These are phyloP conservation scores for Hypothenemus hampei DNA, from an alignment of 1,140 invertebrate species.

Conservation along the genomic window DNA sequence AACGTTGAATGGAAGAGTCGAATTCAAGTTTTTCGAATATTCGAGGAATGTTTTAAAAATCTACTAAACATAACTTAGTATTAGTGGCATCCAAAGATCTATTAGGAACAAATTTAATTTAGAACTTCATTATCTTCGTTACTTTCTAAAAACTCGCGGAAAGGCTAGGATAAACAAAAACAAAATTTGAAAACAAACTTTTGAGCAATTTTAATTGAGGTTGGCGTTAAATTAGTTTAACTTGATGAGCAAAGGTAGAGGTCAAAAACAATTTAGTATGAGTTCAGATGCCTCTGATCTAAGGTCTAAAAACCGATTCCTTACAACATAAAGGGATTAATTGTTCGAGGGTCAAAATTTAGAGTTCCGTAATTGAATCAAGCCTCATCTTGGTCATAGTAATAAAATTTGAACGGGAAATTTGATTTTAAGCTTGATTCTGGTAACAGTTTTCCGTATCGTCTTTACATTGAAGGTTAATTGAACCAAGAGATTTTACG, in stretches of 20 bases:
- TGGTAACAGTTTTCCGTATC: background rate
- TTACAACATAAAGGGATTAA: slow-evolving; percentile 1
- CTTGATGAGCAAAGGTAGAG: slow-evolving; percentile 5
- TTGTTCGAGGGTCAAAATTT: background rate
- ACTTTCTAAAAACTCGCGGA: slow-evolving; percentile 14
- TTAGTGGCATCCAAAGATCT: background rate
- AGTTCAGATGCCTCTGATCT: slow-evolving; percentile 2
- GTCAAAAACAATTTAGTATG: slow-evolving; percentile 4
- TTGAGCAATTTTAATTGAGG: slow-evolving; percentile 14
- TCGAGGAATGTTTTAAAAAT: background rate
- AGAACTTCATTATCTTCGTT: slow-evolving; percentile 13
- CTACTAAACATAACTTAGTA: background rate
- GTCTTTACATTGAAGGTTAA: background rate
- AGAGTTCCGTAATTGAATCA: background rate
- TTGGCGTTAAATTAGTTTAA: slow-evolving; percentile 9
- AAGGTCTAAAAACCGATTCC: background rate
- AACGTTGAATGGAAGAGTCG: background rate
- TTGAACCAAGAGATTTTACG: background rate
- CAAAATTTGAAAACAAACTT: slow-evolving; percentile 4
- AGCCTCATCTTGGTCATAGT: background rate
- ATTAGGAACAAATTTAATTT: slow-evolving; percentile 7
- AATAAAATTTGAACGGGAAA: background rate
- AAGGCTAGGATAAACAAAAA: slow-evolving; percentile 10
- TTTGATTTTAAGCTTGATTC: background rate
- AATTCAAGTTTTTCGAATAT: background rate